phyloP scores from a whole-genome alignment of 2,797 vertebrate species.

The Danio kyathit region DNA sequence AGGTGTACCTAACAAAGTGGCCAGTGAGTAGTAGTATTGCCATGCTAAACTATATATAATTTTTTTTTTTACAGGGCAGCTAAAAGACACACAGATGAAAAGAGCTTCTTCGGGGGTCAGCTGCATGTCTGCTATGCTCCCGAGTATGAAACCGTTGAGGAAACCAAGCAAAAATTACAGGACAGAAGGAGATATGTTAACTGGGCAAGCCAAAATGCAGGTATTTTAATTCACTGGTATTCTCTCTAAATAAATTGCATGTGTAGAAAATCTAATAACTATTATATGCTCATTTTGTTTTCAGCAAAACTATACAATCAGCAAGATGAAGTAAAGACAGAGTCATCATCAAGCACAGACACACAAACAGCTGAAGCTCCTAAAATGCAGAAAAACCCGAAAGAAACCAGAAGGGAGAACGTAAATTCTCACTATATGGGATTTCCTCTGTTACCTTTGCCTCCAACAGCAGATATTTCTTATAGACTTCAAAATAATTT shows the following conservation, averaged over 20 bases:
- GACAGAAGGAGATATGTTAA: constrained; percentile 87
- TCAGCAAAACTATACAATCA: constrained; percentile 60
- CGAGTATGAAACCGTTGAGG: constrained; percentile 94
- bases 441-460: constrained; percentile 74
- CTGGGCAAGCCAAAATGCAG: constrained; percentile 82
- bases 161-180: constrained; percentile 92
- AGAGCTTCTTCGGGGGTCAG: constrained; percentile 93
- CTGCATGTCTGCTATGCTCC: constrained; percentile 97
- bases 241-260: neutral
- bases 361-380: constrained; percentile 43
- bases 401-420: constrained; percentile 31
- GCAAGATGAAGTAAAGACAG: constrained; percentile 63
- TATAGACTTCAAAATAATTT: constrained; percentile 26
- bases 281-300: neutral
- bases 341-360: constrained; percentile 23
- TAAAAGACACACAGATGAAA: constrained; percentile 93
- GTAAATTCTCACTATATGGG: constrained; percentile 56
- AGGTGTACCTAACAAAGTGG: too few species aligned
- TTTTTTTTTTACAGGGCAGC: constrained; percentile 86
- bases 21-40: too few species aligned
- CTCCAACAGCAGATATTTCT: constrained; percentile 68
- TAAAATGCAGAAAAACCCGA: constrained; percentile 30
- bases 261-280: neutral
- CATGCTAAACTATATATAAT: too few species aligned
- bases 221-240: constrained; percentile 66